Evolutionary conservation across 64 coral and sea anemone genomes (phyloP).

Genomic region (Porites lutea): DNA sequence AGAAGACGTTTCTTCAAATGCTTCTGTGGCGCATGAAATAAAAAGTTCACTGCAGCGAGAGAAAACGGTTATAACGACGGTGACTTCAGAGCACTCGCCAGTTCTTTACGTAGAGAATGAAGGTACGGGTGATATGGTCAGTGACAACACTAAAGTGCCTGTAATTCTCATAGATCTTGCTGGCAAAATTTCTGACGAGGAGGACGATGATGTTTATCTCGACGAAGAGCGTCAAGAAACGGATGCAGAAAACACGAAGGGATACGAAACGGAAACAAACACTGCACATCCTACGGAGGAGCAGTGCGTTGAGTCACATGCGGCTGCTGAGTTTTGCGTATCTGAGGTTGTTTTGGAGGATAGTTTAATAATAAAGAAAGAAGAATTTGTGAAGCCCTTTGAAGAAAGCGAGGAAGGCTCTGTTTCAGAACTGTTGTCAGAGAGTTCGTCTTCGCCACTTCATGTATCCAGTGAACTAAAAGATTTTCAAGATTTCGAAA

Average conservation of each 20-base stretch:
- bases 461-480: conserved; percentile 33
- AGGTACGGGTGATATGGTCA: not conserved
- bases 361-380: not conserved
- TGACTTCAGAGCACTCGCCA: not conserved
- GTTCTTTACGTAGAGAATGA: not conserved
- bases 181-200: not conserved
- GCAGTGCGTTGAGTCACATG: not conserved
- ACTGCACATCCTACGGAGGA: not conserved
- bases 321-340: not conserved
- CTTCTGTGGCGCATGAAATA: not conserved
- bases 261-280: not conserved
- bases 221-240: not conserved
- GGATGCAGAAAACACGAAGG: not conserved
- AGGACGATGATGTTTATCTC: not conserved
- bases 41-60: not conserved
- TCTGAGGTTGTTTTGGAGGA: not conserved
- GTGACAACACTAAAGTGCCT: not conserved
- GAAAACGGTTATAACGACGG: not conserved
- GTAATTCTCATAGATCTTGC: conserved; percentile 23
- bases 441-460: conserved; percentile 24
- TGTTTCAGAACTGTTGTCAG: conserved; percentile 17
- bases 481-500: conserved; percentile 33
- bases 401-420: conserved; percentile 36
- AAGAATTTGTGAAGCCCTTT: conserved; percentile 28
- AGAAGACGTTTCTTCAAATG: not conserved